A percentile compares a stretch with the other conserved stretches of the same genome.
phyloP scores from a whole-genome alignment of 1,140 invertebrate genomes.

The Leptinotarsa defecta region DNA sequence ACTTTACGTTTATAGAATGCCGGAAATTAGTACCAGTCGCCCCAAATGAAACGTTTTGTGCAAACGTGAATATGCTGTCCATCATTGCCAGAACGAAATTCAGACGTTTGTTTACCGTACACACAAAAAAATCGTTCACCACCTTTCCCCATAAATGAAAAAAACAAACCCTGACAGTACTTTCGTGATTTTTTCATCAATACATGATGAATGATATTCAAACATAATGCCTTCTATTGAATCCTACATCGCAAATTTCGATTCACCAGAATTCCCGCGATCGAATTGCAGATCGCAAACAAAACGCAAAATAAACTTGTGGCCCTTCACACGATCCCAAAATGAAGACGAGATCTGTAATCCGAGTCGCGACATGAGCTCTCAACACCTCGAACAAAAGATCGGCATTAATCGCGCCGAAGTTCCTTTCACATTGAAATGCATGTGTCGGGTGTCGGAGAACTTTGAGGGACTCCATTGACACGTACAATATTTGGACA shows the following conservation, averaged over 20 bases:
- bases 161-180: too few relatives aligned
- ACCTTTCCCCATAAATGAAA: too few relatives aligned
- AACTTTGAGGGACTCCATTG: conserved; percentile 35
- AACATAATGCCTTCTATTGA: too few relatives aligned
- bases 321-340: not conserved
- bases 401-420: conserved; percentile 37
- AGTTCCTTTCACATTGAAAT: conserved; percentile 39
- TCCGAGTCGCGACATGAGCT: conserved; percentile 35
- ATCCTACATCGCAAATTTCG: not conserved
- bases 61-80: too few relatives aligned
- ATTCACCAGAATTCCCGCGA: not conserved
- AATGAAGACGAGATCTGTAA: conserved; percentile 39
- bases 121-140: too few relatives aligned
- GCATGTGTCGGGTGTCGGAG: conserved; percentile 10
- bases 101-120: too few relatives aligned
- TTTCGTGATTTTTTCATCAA: too few relatives aligned
- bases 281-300: not conserved
- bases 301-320: not conserved
- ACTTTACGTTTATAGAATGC: too few relatives aligned
- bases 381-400: conserved; percentile 38
- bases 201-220: too few relatives aligned
- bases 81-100: too few relatives aligned
- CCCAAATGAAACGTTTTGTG: too few relatives aligned
- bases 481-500: conserved; percentile 40
- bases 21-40: too few relatives aligned